Conservation (phyloP, 2,113 vertebrate genomes). For the Mesembrinibis cayennensis region DNA sequence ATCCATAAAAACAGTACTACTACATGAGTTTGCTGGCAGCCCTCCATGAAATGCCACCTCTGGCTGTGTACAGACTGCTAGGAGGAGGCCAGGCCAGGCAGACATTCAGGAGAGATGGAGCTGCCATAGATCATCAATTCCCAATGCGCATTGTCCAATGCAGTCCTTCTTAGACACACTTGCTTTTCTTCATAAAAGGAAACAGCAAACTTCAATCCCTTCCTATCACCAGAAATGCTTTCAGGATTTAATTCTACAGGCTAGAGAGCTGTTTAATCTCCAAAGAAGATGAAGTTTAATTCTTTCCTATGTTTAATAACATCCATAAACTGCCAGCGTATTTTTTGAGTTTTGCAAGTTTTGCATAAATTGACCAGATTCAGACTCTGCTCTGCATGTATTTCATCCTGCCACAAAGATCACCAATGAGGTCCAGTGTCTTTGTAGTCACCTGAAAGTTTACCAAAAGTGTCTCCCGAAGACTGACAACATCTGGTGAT, state of each 20-base stretch:
- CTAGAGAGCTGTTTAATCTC: constrained; percentile 32
- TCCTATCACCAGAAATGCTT: constrained; percentile 20
- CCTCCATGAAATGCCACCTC: background rate
- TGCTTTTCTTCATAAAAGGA: background rate
- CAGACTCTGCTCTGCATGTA: background rate
- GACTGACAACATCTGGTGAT: background rate
- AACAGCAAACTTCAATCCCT: background rate
- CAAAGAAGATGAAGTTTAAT: constrained; percentile 52
- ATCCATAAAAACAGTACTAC: background rate
- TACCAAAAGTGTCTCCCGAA: background rate
- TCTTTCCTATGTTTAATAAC: constrained; percentile 38
- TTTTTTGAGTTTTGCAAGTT: constrained; percentile 2
- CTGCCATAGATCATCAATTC: background rate
- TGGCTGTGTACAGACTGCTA: background rate
- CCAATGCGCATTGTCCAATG: background rate
- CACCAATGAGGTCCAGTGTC: background rate
- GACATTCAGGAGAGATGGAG: background rate
- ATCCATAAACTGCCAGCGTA: background rate
- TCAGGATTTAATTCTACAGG: constrained; percentile 25
- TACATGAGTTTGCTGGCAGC: background rate
- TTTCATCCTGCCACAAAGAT: background rate
- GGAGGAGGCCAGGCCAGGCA: background rate
- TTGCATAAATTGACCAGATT: background rate
- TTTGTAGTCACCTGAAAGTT: background rate
- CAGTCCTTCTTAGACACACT: background rate